A percentile compares a stretch with the other conserved stretches of the same genome.
phyloP scores from a whole-genome alignment of 2,797 vertebrate genomes.

The Helicolenus hilgendorfi region DNA sequence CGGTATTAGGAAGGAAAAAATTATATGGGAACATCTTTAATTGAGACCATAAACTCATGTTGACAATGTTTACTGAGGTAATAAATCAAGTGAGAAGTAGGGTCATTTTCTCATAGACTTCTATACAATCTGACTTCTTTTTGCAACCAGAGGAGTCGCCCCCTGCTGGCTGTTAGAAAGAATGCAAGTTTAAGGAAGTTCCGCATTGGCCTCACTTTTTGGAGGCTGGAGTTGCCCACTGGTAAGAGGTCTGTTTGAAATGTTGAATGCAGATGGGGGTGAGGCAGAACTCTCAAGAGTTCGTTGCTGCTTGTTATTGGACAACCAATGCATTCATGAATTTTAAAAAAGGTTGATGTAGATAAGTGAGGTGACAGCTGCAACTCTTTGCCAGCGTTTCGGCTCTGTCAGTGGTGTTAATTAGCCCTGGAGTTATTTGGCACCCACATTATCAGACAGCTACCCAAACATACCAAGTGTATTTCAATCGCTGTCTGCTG shows the following conservation, averaged over 20 bases:
- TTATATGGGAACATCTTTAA: too few relatives aligned
- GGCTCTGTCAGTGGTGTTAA: constrained; percentile 34
- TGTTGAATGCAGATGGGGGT: background rate
- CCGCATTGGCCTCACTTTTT: too few relatives aligned
- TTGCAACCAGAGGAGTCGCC: too few relatives aligned
- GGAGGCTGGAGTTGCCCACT: too few relatives aligned
- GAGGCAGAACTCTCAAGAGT: background rate
- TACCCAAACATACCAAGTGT: constrained; percentile 1
- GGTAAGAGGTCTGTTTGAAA: background rate
- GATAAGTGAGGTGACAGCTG: constrained; percentile 17
- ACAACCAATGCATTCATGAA: constrained; percentile 4
- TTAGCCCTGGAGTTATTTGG: constrained; percentile 48
- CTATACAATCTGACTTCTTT: too few relatives aligned
- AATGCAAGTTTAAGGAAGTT: too few relatives aligned
- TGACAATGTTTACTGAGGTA: too few relatives aligned
- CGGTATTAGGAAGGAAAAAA: too few relatives aligned
- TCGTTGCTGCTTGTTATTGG: background rate
- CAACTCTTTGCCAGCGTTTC: constrained; percentile 13
- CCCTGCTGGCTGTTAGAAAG: too few relatives aligned
- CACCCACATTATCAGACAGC: constrained; percentile 16
- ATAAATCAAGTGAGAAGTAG: too few relatives aligned
- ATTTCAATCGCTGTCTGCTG: constrained; percentile 3
- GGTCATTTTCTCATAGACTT: too few relatives aligned
- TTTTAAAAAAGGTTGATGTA: background rate
- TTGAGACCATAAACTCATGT: too few relatives aligned